A percentile compares a stretch with the other conserved stretches of the same genome.
Evolutionary conservation across 2,797 vertebrate species (phyloP).

Genomic region (Valencia hispanica): DNA sequence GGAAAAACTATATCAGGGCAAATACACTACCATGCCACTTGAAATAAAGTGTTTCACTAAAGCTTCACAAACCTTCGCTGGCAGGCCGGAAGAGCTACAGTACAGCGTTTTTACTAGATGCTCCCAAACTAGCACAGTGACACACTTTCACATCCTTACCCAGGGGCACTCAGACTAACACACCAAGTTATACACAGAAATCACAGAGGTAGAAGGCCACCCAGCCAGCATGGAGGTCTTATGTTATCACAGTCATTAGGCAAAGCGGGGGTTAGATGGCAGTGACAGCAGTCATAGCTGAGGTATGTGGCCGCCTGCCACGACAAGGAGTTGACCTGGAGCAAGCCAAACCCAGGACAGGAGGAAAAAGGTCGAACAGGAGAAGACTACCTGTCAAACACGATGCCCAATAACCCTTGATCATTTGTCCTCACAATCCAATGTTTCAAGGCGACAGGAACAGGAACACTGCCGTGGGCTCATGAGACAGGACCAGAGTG

Average conservation of each 20-base stretch:
- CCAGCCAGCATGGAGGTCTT: constrained; percentile 15
- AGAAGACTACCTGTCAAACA: constrained; percentile 48
- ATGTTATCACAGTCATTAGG: constrained; percentile 38
- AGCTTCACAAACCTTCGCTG: constrained; percentile 77
- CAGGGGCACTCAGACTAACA: constrained; percentile 61
- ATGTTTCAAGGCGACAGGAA: constrained; percentile 47
- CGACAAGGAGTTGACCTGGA: constrained; percentile 20
- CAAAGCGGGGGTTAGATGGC: constrained; percentile 31
- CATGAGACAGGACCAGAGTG: constrained; percentile 53
- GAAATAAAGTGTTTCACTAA: constrained; percentile 80
- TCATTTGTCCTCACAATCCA: constrained; percentile 58
- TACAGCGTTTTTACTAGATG: constrained; percentile 54
- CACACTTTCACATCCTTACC: constrained; percentile 76
- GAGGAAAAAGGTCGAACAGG: constrained; percentile 17
- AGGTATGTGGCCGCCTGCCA: constrained; percentile 36
- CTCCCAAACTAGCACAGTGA: constrained; percentile 78
- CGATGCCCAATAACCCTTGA: constrained; percentile 42
- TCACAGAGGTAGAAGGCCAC: neutral
- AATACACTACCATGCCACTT: constrained; percentile 69
- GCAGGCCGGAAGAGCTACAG: constrained; percentile 65
- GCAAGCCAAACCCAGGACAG: constrained; percentile 24
- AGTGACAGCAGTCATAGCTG: constrained; percentile 49
- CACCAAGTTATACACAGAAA: constrained; percentile 9
- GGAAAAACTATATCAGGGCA: constrained; percentile 54
- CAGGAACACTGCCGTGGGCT: constrained; percentile 43